Conservation (phyloP, 2,797 vertebrate genomes). For the Perodicticus potto region DNA sequence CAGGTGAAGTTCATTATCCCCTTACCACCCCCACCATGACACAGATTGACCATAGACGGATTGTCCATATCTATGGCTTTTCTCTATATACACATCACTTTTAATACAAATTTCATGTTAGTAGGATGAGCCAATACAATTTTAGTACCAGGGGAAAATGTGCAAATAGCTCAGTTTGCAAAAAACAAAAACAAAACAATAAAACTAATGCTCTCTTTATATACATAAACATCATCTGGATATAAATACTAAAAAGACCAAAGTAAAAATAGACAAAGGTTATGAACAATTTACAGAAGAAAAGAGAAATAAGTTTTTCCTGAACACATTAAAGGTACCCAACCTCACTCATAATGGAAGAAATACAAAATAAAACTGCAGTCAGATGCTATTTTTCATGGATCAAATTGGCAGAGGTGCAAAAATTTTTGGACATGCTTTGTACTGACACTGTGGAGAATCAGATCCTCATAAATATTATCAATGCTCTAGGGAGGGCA, state of each 20-base stretch:
- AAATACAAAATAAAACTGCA: background rate
- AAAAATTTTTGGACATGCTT: background rate
- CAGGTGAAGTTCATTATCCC: background rate
- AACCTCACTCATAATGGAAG: background rate
- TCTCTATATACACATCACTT: background rate
- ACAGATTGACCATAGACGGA: fast-evolving
- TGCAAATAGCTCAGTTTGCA: background rate
- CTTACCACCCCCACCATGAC: background rate
- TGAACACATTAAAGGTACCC: background rate
- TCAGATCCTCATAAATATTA: background rate
- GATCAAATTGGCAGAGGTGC: background rate
- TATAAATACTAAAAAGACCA: background rate
- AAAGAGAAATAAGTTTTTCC: background rate
- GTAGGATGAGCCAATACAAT: background rate
- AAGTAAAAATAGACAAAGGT: background rate
- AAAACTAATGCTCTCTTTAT: fast-evolving
- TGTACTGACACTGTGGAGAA: background rate
- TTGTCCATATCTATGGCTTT: background rate
- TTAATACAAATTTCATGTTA: background rate
- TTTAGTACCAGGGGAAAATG: background rate
- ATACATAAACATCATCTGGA: background rate
- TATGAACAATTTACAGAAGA: background rate
- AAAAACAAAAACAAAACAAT: background rate
- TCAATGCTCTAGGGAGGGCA: background rate
- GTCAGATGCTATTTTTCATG: background rate